Percentiles rank a stretch among this genome's conserved stretches.
Evolutionary conservation across 2,113 vertebrate species (phyloP).

Genomic region (Tragelaphus buxtoni): DNA sequence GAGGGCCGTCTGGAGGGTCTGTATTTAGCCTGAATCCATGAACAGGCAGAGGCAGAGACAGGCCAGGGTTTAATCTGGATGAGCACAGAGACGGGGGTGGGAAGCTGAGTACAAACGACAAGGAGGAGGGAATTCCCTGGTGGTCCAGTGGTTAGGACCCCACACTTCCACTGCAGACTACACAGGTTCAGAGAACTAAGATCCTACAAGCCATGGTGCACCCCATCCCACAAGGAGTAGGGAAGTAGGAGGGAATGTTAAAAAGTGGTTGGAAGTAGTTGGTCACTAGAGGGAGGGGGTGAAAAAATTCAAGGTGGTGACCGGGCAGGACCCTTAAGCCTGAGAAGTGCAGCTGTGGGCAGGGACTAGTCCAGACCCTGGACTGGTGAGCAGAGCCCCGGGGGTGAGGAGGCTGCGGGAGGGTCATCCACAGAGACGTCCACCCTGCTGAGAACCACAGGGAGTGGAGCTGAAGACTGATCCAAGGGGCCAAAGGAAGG

Average conservation of each 20-base stretch:
- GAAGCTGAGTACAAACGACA: background rate
- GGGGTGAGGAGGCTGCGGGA: background rate
- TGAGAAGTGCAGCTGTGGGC: background rate
- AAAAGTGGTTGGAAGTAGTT: background rate
- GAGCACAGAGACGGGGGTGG: background rate
- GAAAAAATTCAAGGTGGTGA: background rate
- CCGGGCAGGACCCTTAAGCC: too few species aligned
- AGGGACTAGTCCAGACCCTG: too few species aligned
- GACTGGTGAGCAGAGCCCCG: rapidly evolving
- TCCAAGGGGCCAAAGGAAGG: background rate
- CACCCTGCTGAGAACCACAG: background rate
- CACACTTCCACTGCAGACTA: background rate
- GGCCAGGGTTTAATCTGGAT: background rate
- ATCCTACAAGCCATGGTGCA: background rate
- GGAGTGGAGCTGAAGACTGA: background rate
- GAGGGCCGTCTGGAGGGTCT: background rate
- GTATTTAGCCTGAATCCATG: background rate
- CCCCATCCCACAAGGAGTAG: background rate
- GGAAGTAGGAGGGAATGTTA: too few species aligned
- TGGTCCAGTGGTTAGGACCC: background rate
- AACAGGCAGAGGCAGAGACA: background rate
- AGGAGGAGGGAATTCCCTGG: background rate
- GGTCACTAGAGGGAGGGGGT: too few species aligned
- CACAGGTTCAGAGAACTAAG: background rate
- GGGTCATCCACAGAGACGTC: background rate